Evolutionary conservation across 2,797 vertebrate species (phyloP).

Genomic region (Sebastes nivosus): DNA sequence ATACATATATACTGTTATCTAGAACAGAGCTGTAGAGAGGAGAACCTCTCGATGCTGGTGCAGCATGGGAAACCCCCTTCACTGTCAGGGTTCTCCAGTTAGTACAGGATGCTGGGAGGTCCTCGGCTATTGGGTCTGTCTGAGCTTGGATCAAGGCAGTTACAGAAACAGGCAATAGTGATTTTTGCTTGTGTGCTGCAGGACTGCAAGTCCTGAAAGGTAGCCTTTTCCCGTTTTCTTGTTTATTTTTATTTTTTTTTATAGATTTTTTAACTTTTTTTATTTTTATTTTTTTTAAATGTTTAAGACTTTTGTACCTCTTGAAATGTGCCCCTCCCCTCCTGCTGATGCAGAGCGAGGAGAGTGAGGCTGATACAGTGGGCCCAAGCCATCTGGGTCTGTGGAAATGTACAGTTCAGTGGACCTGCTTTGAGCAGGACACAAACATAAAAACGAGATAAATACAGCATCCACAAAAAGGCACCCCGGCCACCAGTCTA

Average conservation of each 20-base stretch:
- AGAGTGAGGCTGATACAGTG: slow-evolving; percentile 74
- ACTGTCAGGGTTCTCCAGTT: slow-evolving; percentile 74
- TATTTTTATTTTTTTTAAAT: slow-evolving; percentile 12
- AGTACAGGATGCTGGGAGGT: slow-evolving; percentile 76
- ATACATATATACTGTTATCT: slow-evolving; percentile 63
- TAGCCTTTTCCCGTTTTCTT: slow-evolving; percentile 73
- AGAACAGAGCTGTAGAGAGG: slow-evolving; percentile 75
- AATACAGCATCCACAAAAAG: slow-evolving; percentile 83
- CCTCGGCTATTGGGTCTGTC: slow-evolving; percentile 79
- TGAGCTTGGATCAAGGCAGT: slow-evolving; percentile 86
- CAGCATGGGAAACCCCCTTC: slow-evolving; percentile 76
- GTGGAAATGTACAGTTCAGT: slow-evolving; percentile 83
- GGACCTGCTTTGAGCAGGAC: slow-evolving; percentile 76
- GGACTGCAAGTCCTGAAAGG: slow-evolving; percentile 79
- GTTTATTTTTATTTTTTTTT: slow-evolving; percentile 15
- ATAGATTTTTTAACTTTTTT: slow-evolving; percentile 21
- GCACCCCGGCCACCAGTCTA: slow-evolving; percentile 71
- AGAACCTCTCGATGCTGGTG: slow-evolving; percentile 83
- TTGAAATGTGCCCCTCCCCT: slow-evolving; percentile 65
- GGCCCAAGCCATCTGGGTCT: slow-evolving; percentile 71
- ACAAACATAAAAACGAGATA: slow-evolving; percentile 73
- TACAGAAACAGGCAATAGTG: slow-evolving; percentile 86
- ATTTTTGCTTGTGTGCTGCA: slow-evolving; percentile 84
- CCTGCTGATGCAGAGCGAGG: slow-evolving; percentile 63
- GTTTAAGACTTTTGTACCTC: slow-evolving; percentile 81